Evolutionary conservation across 1,140 invertebrate species (phyloP), one percentile per base, ranked within the genome.

Genomic region (Platyura marginata): DNA sequence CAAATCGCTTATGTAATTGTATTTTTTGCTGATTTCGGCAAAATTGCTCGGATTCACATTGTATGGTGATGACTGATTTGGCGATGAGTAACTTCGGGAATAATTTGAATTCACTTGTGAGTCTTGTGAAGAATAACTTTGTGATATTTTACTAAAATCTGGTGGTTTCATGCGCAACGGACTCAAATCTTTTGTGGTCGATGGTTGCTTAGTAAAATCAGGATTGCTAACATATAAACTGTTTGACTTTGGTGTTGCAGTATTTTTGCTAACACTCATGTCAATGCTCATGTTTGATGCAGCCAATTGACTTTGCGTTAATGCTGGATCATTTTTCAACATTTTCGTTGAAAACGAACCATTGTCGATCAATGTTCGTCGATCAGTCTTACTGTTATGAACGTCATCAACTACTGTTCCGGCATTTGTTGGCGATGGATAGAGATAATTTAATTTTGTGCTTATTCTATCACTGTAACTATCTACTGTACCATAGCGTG

Each of bases 1-100:
- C 23, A 45, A 37, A 29, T 45, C 44, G 20, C 40, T 45, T n/a
- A 45, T 42, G 35, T 45, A 45, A 33, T 45, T 45, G 20, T 38
- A 37, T 20, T 42, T 41, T 38, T 41, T 41, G 11, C 21, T 40
- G 21, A 45, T 42, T 32, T 45, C 44, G 4, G 44, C 39, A 42
- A 45, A 45, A 42, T 45, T 45, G 2, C n/a, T 21, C 8, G 40
- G 40, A 33, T 40, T 42, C 8, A 45, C 21, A 33, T 20, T 16
- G 10, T 21, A 15, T 29, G 42, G 35, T 39, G 18, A 21, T 16
- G 8, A 21, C 33, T 41, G 20, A 8, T 36, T 21, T 15, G 10
- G 8, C 10, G 20, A n/a, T 18, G 13, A 3, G 16, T 38, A 38
- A 16, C 15, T 16, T 39, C 29, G 29, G 2, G 21, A 23, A 13